These are phyloP conservation scores for Hirundichthys speculiger DNA, from an alignment of 2,113 vertebrate genomes.

Conservation along the genomic window DNA sequence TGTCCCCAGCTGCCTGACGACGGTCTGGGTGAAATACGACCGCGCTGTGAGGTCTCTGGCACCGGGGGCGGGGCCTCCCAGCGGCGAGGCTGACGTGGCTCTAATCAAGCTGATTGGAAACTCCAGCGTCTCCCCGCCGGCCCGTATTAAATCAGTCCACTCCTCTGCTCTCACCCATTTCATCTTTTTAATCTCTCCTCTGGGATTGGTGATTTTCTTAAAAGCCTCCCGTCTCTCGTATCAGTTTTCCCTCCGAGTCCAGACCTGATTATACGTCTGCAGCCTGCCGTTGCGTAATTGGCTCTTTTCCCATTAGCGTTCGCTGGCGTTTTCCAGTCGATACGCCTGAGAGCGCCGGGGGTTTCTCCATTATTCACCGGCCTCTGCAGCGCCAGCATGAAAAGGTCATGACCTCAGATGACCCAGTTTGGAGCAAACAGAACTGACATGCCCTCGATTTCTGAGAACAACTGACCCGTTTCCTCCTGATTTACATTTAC, in stretches of 20 bases:
- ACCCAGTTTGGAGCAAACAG: conserved; percentile 16
- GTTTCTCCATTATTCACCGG: conserved; percentile 18
- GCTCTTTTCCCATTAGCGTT: conserved; percentile 15
- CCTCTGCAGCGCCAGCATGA: conserved; percentile 12
- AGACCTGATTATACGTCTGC: conserved; percentile 1
- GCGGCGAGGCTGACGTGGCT: conserved; percentile 48
- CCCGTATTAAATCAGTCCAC: conserved; percentile 56
- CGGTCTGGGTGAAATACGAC: conserved; percentile 50
- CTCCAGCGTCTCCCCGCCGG: conserved; percentile 40
- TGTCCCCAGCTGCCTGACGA: conserved; percentile 22
- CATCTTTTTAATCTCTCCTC: conserved; percentile 25
- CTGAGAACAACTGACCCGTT: too few relatives aligned
- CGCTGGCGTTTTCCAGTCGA: conserved; percentile 53
- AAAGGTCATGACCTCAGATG: conserved; percentile 22
- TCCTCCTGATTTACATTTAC: too few relatives aligned
- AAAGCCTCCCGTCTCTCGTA: neutral
- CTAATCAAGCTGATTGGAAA: conserved; percentile 74
- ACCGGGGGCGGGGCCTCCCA: too few relatives aligned
- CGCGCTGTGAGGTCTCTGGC: conserved; percentile 51
- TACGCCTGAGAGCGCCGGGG: conserved; percentile 12
- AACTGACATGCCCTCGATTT: neutral
- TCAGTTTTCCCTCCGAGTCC: neutral
- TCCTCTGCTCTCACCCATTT: conserved; percentile 22
- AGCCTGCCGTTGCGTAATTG: conserved; percentile 18
- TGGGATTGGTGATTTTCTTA: neutral